These are phyloP conservation scores for Herminia tarsipennalis DNA, from an alignment of 2,888 invertebrate genomes.

Conservation along the genomic window DNA sequence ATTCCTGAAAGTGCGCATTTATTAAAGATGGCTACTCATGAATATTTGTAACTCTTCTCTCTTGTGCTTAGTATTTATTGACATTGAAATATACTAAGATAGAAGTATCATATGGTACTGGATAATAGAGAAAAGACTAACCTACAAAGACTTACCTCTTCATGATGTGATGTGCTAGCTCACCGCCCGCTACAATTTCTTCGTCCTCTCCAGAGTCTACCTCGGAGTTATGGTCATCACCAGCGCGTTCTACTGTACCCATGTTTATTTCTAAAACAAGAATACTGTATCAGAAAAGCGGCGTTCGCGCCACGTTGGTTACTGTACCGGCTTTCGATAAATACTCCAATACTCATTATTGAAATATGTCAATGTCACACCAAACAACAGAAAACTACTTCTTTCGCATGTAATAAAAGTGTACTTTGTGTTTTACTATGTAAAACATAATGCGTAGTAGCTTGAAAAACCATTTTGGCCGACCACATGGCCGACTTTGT, in stretches of 20 bases:
- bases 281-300: slow-evolving; percentile 41
- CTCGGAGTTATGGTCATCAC: slow-evolving; percentile 87
- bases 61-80: neutral
- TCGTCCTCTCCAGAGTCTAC: slow-evolving; percentile 89
- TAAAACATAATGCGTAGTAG: slow-evolving; percentile 82
- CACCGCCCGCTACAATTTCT: slow-evolving; percentile 84
- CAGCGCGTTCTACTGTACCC: slow-evolving; percentile 88
- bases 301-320: slow-evolving; percentile 77
- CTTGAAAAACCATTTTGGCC: slow-evolving; percentile 60
- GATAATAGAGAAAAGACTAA: slow-evolving; percentile 39
- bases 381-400: slow-evolving; percentile 25
- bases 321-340: slow-evolving; percentile 56
- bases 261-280: slow-evolving; percentile 79
- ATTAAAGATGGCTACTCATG: too few species aligned
- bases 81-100: too few species aligned
- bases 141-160: slow-evolving; percentile 66
- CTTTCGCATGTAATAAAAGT: slow-evolving; percentile 19
- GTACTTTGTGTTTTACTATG: slow-evolving; percentile 43
- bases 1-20: too few species aligned
- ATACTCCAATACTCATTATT: slow-evolving; percentile 24
- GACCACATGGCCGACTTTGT: slow-evolving; percentile 77
- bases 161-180: slow-evolving; percentile 74
- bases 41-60: too few species aligned
- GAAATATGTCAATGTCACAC: slow-evolving; percentile 21
- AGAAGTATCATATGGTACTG: too few species aligned